Conservation (phyloP, 1,140 invertebrate species). For the Cardiocondyla obscurior region DNA sequence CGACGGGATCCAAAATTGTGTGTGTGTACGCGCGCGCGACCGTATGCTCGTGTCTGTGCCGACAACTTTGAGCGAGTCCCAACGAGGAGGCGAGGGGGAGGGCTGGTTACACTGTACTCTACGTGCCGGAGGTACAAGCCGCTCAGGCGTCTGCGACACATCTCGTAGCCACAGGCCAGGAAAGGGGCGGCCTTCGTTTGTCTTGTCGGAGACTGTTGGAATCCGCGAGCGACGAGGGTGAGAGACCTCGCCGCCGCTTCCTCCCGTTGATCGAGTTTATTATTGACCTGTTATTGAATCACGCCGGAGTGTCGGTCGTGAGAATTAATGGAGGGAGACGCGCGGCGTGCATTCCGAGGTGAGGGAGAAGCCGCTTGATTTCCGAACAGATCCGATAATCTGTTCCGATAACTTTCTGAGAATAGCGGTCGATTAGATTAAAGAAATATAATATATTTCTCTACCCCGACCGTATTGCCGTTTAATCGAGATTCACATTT, state of each 20-base stretch:
- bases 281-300: slow-evolving; percentile 47
- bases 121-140: slow-evolving; percentile 63
- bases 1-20: background rate
- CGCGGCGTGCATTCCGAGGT: background rate
- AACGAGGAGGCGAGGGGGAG: background rate
- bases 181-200: slow-evolving; percentile 56
- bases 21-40: background rate
- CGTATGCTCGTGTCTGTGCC: background rate
- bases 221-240: slow-evolving; percentile 20
- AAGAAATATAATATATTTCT: background rate
- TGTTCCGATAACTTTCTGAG: no score
- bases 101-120: slow-evolving; percentile 62
- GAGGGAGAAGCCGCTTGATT: background rate
- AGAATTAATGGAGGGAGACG: background rate
- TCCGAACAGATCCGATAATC: background rate
- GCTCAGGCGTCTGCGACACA: slow-evolving; percentile 62
- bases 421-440: background rate
- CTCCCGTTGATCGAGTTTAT: slow-evolving; percentile 45
- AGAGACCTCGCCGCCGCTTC: slow-evolving; percentile 15
- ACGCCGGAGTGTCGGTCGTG: background rate
- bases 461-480: background rate
- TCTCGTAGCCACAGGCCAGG: slow-evolving; percentile 62
- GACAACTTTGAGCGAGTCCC: slow-evolving; percentile 58
- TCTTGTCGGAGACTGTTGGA: slow-evolving; percentile 61
- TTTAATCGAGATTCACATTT: background rate